Base-by-base conservation (phyloP, 2,113 vertebrate species). In the Triplophysa siluroides region DNA sequence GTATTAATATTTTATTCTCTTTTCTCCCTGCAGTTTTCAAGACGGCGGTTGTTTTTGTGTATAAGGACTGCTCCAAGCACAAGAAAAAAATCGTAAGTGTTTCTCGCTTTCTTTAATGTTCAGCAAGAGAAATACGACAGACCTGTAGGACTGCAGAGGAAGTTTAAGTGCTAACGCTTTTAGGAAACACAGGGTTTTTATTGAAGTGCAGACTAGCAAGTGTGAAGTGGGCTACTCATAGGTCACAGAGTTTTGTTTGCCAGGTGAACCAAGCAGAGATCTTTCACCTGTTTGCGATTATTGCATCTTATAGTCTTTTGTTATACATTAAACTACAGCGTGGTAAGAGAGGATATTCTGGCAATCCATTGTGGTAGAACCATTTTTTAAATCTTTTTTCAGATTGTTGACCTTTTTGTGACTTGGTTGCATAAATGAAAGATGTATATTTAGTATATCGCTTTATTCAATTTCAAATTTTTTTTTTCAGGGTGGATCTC, bases 31-130 rank as follows among this genome's bases (percentile, higher is more conserved):
- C 76, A 99, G 98, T 98, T 80, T 99, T 99, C 92, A 98, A 95
- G 94, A 98, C 96, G 8, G 96, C 96, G 0, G 95, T 99, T 80
- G 96, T 99, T 61, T 96, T 99, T 83, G 96, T 99, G 6, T 96
- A 96, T 88, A 98, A 97, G 88, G 95, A 97, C 76, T 94, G 94
- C 80, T 94, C 95, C 90, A 98, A 98, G 87, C 96, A 97, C 86
- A 95, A 96, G 92, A 98, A 94, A 85, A 98, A 96, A 85, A 94
- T 98, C 0, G 97, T 98, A 88, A 96, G 97, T 93, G 68, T 38
- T 75, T 1, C 73, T 82, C 45, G 33, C 64, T 80, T n/a, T 21
- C 66, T 52, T 82, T 61, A 47, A 70, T 45, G 72, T 38, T 75
- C 24, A 64, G 47, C 75, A 75, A 65, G 33, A 47, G 76, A 8